Percentiles rank a stretch among this genome's conserved stretches.
Conservation (phyloP, 2,797 vertebrate genomes). For the Lemur catta region DNA sequence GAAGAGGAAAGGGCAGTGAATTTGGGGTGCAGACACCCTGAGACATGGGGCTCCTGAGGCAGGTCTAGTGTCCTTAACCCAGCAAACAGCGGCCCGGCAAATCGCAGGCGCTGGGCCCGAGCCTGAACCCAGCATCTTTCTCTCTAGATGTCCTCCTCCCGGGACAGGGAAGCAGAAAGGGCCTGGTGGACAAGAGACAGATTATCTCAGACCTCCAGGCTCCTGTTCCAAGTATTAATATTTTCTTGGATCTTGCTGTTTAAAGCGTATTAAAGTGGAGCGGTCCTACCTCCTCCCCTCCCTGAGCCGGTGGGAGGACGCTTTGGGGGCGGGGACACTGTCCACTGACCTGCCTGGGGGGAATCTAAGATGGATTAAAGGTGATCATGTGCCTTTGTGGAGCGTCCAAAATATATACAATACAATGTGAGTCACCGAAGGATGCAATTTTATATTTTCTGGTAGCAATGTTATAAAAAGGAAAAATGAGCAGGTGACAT, state of each 20-base stretch:
- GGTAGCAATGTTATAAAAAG: neutral
- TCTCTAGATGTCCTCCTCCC: neutral
- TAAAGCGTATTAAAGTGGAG: rapidly evolving
- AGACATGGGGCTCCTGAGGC: neutral
- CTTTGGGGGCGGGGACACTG: rapidly evolving
- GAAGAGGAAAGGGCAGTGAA: neutral
- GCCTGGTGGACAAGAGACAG: neutral
- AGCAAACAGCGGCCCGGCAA: rapidly evolving
- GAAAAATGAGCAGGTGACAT: neutral
- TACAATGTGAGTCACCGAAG: rapidly evolving
- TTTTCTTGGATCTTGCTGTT: neutral
- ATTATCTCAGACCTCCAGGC: neutral
- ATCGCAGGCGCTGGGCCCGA: rapidly evolving
- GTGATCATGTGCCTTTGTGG: rapidly evolving
- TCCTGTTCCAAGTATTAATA: neutral
- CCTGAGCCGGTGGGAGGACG: neutral
- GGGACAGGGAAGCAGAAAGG: neutral
- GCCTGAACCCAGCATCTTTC: neutral
- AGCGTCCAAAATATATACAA: neutral
- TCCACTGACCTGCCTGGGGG: neutral
- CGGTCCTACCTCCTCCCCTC: rapidly evolving
- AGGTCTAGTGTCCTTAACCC: neutral
- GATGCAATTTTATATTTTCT: rapidly evolving
- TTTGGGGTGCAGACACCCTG: neutral
- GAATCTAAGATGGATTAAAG: neutral